Conservation (phyloP, 1,140 invertebrate species). For the Drosophila ficusphila region DNA sequence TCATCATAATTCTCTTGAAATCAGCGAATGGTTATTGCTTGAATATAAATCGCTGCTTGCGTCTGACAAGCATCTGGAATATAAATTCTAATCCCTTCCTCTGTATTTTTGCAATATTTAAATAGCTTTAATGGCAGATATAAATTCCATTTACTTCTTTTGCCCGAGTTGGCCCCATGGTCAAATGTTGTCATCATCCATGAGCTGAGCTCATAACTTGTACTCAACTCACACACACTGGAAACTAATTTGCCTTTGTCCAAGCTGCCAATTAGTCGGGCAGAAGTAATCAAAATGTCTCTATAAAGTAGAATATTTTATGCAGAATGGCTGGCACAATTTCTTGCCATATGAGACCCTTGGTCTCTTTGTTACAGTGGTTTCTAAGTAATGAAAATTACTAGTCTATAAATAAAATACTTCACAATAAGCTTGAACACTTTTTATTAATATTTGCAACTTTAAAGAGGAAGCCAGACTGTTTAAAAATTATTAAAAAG, state of each 20-base stretch:
- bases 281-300: constrained; percentile 26
- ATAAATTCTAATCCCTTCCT: constrained; percentile 11
- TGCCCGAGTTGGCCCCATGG: constrained; percentile 23
- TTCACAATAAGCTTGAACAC: too few species aligned
- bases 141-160: constrained; percentile 38
- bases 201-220: constrained; percentile 37
- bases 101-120: constrained; percentile 9
- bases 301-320: constrained; percentile 8
- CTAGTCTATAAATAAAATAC: too few species aligned
- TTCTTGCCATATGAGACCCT: neutral
- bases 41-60: constrained; percentile 20
- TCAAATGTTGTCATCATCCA: constrained; percentile 42
- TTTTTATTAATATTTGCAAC: too few species aligned
- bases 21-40: constrained; percentile 28
- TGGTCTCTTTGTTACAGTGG: neutral
- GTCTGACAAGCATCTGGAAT: constrained; percentile 20
- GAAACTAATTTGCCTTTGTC: constrained; percentile 32
- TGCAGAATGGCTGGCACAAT: constrained; percentile 1
- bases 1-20: constrained; percentile 17
- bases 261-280: constrained; percentile 36
- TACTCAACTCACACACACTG: constrained; percentile 19
- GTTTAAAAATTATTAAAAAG: too few species aligned
- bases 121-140: constrained; percentile 16
- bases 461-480: too few species aligned
- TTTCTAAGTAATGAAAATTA: neutral